Percentiles rank a stretch among this genome's conserved stretches.
Conservation (phyloP, 1,140 invertebrate species). For the Zaprionus africanus region DNA sequence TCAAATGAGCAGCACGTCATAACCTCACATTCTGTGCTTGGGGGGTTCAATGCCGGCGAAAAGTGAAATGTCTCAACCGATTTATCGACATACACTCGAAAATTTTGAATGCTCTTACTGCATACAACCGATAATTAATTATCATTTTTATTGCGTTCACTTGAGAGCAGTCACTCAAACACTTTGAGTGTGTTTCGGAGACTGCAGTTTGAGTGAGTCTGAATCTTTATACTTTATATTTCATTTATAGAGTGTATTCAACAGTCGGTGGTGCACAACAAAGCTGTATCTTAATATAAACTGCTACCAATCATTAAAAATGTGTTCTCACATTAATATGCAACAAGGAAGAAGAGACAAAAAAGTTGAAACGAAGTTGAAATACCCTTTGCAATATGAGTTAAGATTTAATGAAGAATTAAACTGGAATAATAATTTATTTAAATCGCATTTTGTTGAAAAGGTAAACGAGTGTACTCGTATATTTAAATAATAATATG, state of each 20-base stretch:
- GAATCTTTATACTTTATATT: not conserved
- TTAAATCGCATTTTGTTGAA: too few relatives aligned
- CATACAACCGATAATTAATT: conserved; percentile 1
- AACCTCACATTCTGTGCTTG: not conserved
- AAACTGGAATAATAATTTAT: too few relatives aligned
- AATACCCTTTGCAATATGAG: conserved; percentile 8
- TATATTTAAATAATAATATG: too few relatives aligned
- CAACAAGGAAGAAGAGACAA: conserved; percentile 14
- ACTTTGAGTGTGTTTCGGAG: not conserved
- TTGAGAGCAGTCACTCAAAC: not conserved
- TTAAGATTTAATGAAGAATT: too few relatives aligned
- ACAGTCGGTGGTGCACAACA: not conserved
- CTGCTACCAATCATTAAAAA: conserved; percentile 16
- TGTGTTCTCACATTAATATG: conserved; percentile 21
- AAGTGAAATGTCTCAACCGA: conserved; percentile 7
- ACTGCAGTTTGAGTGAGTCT: conserved; percentile 5
- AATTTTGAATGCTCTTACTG: not conserved
- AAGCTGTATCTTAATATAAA: conserved; percentile 12
- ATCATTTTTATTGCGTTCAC: conserved; percentile 1
- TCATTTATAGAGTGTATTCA: not conserved
- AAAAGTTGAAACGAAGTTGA: not conserved
- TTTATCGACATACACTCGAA: not conserved
- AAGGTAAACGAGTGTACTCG: too few relatives aligned
- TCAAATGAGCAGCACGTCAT: not conserved
- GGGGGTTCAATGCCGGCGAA: conserved; percentile 3